phyloP scores from a whole-genome alignment of 2,797 vertebrate species.

The Hippopotamyrus pictus region DNA sequence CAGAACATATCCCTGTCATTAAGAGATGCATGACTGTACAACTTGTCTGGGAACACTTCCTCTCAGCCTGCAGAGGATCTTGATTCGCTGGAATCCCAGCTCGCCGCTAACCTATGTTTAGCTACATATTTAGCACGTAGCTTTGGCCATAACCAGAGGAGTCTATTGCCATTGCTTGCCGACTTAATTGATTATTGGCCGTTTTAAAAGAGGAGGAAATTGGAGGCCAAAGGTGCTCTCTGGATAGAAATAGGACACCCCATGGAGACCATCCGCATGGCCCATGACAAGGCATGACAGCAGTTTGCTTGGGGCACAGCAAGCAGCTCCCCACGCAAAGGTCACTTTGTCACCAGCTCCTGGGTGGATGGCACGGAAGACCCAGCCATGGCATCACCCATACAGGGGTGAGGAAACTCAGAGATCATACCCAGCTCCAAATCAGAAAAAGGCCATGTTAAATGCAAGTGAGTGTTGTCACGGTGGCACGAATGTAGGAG shows the following conservation, averaged over 20 bases:
- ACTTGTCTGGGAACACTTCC: not conserved
- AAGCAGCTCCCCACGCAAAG: not conserved
- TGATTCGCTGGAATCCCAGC: not conserved
- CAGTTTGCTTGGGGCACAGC: not conserved
- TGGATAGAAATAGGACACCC: not conserved
- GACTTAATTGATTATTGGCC: not conserved
- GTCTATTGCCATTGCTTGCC: not conserved
- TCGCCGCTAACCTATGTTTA: not conserved
- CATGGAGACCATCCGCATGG: not conserved
- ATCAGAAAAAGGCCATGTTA: not conserved
- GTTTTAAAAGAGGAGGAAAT: not conserved
- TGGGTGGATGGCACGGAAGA: not conserved
- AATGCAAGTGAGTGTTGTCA: not conserved
- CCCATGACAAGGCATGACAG: not conserved
- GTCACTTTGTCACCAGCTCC: not conserved
- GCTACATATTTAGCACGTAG: not conserved
- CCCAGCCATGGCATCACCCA: not conserved
- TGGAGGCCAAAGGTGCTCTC: not conserved
- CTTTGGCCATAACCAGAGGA: not conserved
- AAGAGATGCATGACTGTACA: not conserved
- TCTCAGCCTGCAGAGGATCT: not conserved
- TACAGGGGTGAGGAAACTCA: not conserved
- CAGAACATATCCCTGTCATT: not conserved
- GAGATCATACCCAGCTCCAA: not conserved
- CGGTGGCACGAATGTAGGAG: not conserved